Evolutionary conservation across 2,888 invertebrate species (phyloP), one percentile per base, ranked within the genome.

Genomic region (Pachycephus smyrnensis): DNA sequence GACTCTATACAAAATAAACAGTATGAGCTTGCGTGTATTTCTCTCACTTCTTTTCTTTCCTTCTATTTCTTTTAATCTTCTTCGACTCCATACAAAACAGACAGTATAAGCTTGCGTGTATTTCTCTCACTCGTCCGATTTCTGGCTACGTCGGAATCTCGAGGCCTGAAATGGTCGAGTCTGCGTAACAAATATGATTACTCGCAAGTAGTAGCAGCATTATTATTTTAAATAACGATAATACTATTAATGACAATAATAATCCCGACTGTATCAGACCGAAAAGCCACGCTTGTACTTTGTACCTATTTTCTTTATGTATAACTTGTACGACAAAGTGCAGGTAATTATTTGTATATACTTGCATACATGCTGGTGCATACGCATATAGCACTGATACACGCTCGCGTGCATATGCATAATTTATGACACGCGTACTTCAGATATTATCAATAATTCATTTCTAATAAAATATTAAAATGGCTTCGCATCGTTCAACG

Each of bases 381-480:
- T 23, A 55, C 9, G 23, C 55, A 23, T 23, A 9, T 55, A 23
- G 55, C 55, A 55, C 23, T 55, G 23, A 23, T 23, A 23, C 9
- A 55, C 55, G 55, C 9, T 55, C 55, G 55, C 55, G 55, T 2
- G 2, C 23, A 6, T 23, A 55, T 1, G 55, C 9, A 55, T 55
- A 6, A 23, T 55, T 55, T 55, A 23, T 23, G 55, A 55, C 23
- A 55, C 15, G 55, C 55, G 55, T 23, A 55, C 23, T 55, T 23
- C 15, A 55, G 9, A 55, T 55, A 23, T 40, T 40, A 40, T 55
- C 55, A 55, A 23, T 55, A 55, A 55, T 55, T 23, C 9, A 55
- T 9, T 55, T 79, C 81, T 68, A 79, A 82, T 82, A 79, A 31
- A 77, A 81, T 76, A 75, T 79, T 77, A 40, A 71, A 80, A 76